Conservation (phyloP, 2,113 vertebrate genomes). For the Gambusia holbrooki region DNA sequence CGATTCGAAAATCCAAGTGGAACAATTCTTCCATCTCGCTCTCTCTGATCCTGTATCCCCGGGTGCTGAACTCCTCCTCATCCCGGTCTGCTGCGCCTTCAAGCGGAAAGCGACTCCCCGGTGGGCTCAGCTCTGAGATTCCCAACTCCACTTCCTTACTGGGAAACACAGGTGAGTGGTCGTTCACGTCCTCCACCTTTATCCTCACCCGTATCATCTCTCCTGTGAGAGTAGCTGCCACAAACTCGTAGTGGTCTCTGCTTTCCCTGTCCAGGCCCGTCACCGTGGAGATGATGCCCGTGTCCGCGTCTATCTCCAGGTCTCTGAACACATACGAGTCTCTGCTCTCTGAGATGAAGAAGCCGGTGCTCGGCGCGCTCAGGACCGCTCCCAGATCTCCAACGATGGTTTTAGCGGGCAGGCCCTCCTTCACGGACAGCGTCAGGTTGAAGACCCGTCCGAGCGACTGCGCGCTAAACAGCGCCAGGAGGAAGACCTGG, state of each 20-base stretch:
- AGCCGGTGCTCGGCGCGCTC: conserved; percentile 78
- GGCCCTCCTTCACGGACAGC: conserved; percentile 85
- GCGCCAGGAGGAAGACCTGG: conserved; percentile 30
- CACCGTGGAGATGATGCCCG: conserved; percentile 89
- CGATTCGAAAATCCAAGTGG: conserved; percentile 63
- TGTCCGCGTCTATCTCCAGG: conserved; percentile 87
- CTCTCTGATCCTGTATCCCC: conserved; percentile 84
- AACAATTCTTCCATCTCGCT: conserved; percentile 61
- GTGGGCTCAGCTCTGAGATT: conserved; percentile 86
- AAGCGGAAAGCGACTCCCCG: conserved; percentile 84
- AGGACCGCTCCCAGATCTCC: conserved; percentile 86
- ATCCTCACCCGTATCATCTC: conserved; percentile 88
- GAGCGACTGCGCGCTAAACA: conserved; percentile 60
- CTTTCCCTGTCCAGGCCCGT: conserved; percentile 87
- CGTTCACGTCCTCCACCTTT: conserved; percentile 87
- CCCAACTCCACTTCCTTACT: conserved; percentile 74
- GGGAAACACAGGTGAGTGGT: conserved; percentile 86
- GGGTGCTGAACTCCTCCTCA: conserved; percentile 81
- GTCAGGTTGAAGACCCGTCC: conserved; percentile 86
- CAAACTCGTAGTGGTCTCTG: conserved; percentile 87
- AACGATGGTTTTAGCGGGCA: conserved; percentile 86
- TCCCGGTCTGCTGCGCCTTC: conserved; percentile 86
- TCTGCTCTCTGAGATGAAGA: conserved; percentile 88
- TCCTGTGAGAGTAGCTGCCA: conserved; percentile 86
- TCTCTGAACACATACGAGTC: conserved; percentile 90